These are phyloP conservation scores for Paedocypris micromegethes DNA, from an alignment of 2,797 vertebrate genomes.

Conservation along the genomic window DNA sequence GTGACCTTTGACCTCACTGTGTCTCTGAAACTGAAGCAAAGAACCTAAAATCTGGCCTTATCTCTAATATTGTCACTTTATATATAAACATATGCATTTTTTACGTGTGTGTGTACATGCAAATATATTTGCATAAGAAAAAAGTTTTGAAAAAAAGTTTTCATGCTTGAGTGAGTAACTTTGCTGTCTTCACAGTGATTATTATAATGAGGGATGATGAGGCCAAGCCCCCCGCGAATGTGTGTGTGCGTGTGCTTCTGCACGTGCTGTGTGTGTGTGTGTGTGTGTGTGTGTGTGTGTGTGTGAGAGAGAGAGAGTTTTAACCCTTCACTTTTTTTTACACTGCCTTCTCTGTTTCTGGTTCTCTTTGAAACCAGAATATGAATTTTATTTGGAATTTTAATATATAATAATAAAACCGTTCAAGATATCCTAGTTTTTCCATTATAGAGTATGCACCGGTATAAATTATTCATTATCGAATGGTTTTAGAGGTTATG, in stretches of 20 bases:
- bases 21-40: background rate
- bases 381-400: no score
- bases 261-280: conserved; percentile 6
- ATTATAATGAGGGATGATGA: conserved; percentile 33
- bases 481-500: no score
- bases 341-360: no score
- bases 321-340: background rate
- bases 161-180: background rate
- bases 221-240: conserved; percentile 38
- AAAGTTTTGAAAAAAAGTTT: background rate
- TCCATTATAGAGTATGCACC: no score
- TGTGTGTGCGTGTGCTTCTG: conserved; percentile 14
- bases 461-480: no score
- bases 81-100: no score
- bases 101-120: background rate
- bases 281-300: conserved; percentile 24
- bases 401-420: no score
- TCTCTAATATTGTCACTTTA: no score
- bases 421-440: no score
- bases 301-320: conserved; percentile 1
- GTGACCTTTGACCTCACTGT: conserved; percentile 1
- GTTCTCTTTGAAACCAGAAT: no score
- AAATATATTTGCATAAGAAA: background rate
- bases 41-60: no score
- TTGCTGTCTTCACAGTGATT: conserved; percentile 12